These are phyloP conservation scores for Florisuga fusca DNA, from an alignment of 2,797 vertebrate species.

Conservation along the genomic window DNA sequence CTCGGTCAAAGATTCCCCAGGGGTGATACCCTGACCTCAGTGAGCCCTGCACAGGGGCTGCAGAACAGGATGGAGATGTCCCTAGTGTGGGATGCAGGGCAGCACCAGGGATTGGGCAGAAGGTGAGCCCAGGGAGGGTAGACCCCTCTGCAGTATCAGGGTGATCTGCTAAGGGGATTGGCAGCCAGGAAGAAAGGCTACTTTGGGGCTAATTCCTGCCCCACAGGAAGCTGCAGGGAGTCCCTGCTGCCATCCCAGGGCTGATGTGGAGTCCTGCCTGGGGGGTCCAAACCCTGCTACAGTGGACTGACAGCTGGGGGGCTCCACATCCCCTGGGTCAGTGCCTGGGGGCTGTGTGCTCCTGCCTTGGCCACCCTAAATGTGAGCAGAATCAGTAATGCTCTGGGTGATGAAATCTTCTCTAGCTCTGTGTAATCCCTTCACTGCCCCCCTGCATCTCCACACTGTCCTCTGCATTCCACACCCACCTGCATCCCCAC, in stretches of 20 bases:
- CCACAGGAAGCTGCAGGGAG: neutral
- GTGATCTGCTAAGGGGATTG: neutral
- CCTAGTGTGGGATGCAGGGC: fast-evolving
- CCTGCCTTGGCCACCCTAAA: neutral
- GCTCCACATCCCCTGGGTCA: neutral
- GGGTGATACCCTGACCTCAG: fast-evolving
- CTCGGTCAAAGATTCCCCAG: neutral
- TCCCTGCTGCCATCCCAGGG: fast-evolving
- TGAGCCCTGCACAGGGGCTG: neutral
- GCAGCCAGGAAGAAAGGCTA: neutral
- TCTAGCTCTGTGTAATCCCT: slow-evolving; percentile 35
- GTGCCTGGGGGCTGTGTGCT: neutral
- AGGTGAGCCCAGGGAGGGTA: neutral
- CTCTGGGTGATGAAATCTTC: slow-evolving; percentile 58
- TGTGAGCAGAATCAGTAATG: slow-evolving; percentile 19
- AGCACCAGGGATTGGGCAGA: neutral
- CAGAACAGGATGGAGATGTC: neutral
- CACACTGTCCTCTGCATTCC: neutral
- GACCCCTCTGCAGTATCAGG: neutral
- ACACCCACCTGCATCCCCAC: neutral
- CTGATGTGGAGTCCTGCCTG: neutral
- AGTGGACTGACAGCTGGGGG: neutral
- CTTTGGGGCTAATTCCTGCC: neutral
- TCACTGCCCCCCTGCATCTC: neutral
- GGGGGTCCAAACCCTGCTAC: neutral